Base-by-base conservation (phyloP, 2,113 vertebrate species). In the Oreochromis niloticus region DNA sequence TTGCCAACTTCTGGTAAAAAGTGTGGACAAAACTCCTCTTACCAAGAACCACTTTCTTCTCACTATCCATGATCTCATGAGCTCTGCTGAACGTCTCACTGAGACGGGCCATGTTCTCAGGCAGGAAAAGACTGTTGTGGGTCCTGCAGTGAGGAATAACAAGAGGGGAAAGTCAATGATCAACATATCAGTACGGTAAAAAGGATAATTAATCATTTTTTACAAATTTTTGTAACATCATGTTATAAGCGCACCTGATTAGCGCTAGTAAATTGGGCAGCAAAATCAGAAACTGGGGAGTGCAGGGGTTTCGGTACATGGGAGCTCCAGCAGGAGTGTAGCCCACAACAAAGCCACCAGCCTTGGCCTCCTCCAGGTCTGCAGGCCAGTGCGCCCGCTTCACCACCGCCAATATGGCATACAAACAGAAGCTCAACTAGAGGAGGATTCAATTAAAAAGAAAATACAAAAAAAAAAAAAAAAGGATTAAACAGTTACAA, bases 21-120 rank as follows among this genome's bases (percentile, higher is more conserved):
- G 2, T 10, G 46, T 6, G 6, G 3, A 46, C 2, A 50, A 16
- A 73, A 5, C 14, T 81, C 7, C 30, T 75, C 94, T 96, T 96
- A 99, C 98, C 98, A 89, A 99, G 96, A 94, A 99, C 97, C 80
- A 96, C 85, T 73, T 98, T 98, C 93, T 97, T 99, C 89, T 99
- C 99, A 46, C 95, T 95, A 8, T 99, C 98, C 95, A 98, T 95
- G 95, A 99, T 95, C 19, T 99, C 98, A 56, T 98, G 95, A 30
- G 96, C 97, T 79, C 96, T 96, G 54, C 95, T 91, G 88, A 98
- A 99, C 0, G 97, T 96, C 27, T 97, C 97, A 12, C 98, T 97
- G 90, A 99, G 97, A 78, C 97, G 97, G 86, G 96, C 95, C 94
- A 97, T 87, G 94, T 99, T 97, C 92, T 99, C 98, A 43, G 98